phyloP scores from a whole-genome alignment of 2,888 invertebrate genomes.

The Drosophila austrosaltans region DNA sequence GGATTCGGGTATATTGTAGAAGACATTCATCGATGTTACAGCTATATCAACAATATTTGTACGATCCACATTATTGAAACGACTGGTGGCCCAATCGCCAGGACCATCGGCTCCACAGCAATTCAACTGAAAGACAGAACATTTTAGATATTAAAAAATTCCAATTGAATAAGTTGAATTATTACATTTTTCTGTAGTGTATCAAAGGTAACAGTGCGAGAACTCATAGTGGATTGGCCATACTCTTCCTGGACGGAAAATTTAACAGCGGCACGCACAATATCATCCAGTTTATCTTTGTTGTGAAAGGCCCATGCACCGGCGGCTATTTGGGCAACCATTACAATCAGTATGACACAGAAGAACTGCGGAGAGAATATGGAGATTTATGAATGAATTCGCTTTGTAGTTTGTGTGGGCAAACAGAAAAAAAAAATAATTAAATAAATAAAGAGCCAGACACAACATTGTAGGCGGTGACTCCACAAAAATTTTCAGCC shows the following conservation, averaged over 20 bases:
- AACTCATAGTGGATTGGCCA: slow-evolving; percentile 84
- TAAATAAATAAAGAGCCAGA: slow-evolving; percentile 32
- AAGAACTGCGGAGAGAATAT: slow-evolving; percentile 86
- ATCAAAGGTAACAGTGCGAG: slow-evolving; percentile 87
- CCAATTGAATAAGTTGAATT: slow-evolving; percentile 36
- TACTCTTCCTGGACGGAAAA: slow-evolving; percentile 88
- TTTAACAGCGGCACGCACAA: slow-evolving; percentile 87
- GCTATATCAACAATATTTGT: slow-evolving; percentile 84
- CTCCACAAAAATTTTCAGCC: slow-evolving; percentile 7
- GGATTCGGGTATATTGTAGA: slow-evolving; percentile 86
- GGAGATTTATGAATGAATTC: slow-evolving; percentile 46
- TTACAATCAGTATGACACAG: slow-evolving; percentile 89
- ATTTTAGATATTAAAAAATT: too few relatives aligned
- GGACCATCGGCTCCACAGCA: slow-evolving; percentile 92
- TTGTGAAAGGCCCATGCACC: slow-evolving; percentile 91
- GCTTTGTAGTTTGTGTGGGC: slow-evolving; percentile 4
- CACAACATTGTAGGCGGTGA: slow-evolving; percentile 56
- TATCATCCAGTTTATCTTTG: slow-evolving; percentile 87
- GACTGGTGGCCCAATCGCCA: slow-evolving; percentile 88
- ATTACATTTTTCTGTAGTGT: slow-evolving; percentile 87
- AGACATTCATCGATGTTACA: slow-evolving; percentile 84
- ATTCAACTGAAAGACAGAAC: slow-evolving; percentile 84
- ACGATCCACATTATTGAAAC: slow-evolving; percentile 85
- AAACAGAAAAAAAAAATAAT: neutral
- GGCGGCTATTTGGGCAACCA: slow-evolving; percentile 91